Evolutionary conservation across 2,888 invertebrate genomes (phyloP).

Genomic region (Cremastobaeus sp.): DNA sequence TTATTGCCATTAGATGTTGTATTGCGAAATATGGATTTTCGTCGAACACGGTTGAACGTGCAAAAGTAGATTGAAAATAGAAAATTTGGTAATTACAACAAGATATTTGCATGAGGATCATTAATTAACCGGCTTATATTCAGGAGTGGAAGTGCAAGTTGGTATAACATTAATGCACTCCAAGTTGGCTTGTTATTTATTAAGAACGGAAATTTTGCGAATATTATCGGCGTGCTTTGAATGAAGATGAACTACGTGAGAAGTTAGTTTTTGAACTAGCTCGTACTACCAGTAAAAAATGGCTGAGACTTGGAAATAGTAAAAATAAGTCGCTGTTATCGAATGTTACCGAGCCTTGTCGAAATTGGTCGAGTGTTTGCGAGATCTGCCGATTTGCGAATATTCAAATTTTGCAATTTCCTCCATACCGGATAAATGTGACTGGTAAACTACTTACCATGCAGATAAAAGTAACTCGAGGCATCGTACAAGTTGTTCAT

Average conservation of each 20-base stretch:
- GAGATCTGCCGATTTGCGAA: too few species aligned
- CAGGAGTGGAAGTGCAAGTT: not conserved
- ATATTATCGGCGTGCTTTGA: not conserved
- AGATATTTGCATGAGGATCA: conserved; percentile 10
- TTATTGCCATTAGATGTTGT: conserved; percentile 3
- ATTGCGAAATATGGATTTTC: conserved; percentile 4
- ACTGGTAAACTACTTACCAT: conserved; percentile 82
- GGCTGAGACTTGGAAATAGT: too few species aligned
- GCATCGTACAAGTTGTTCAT: conserved; percentile 87
- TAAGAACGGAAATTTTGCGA: conserved; percentile 20
- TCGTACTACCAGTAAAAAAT: too few species aligned
- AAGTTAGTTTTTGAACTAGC: too few species aligned
- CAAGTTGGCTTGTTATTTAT: conserved; percentile 18
- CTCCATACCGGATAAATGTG: not conserved
- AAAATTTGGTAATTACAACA: not conserved
- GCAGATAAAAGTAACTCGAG: conserved; percentile 86
- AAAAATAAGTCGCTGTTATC: too few species aligned
- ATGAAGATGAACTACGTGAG: not conserved
- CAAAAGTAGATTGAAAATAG: not conserved
- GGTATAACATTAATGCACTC: conserved; percentile 5
- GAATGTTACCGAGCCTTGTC: too few species aligned
- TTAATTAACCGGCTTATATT: conserved; percentile 11
- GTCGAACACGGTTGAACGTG: too few species aligned
- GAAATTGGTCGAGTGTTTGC: too few species aligned
- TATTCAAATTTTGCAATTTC: not conserved